Evolutionary conservation across 2,113 vertebrate genomes (phyloP).

Genomic region (Prinia subflava): DNA sequence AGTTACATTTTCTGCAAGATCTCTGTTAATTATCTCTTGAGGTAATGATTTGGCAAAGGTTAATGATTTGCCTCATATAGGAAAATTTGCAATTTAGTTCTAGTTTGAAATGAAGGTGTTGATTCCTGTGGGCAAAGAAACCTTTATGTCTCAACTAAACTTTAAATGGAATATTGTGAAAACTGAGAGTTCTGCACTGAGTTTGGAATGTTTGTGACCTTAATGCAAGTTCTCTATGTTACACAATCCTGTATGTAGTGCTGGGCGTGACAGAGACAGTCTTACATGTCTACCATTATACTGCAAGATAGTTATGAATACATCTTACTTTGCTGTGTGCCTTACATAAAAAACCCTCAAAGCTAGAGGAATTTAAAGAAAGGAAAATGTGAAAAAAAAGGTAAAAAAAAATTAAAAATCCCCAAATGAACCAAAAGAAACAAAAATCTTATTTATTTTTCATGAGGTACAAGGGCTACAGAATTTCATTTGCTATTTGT

Average conservation of each 20-base stretch:
- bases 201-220: background rate
- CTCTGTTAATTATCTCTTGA: conserved; percentile 63
- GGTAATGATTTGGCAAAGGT: conserved; percentile 66
- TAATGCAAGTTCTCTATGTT: background rate
- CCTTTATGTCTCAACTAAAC: conserved; percentile 7
- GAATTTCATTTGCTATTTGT: background rate
- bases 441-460: background rate
- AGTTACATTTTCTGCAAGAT: conserved; percentile 48
- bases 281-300: background rate
- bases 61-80: conserved; percentile 59
- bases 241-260: background rate
- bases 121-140: background rate
- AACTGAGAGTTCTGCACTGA: background rate
- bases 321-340: background rate
- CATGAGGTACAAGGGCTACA: background rate
- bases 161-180: background rate
- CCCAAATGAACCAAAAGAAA: background rate
- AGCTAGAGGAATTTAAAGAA: background rate
- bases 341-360: background rate
- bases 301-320: background rate
- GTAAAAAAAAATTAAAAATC: background rate
- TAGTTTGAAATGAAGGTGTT: conserved; percentile 59
- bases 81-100: conserved; percentile 50
- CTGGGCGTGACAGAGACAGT: background rate
- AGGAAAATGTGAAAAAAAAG: background rate